Evolutionary conservation across 1,140 invertebrate genomes (phyloP), one percentile per base, ranked within the genome.

Genomic region (Stegodyphus dumicola): DNA sequence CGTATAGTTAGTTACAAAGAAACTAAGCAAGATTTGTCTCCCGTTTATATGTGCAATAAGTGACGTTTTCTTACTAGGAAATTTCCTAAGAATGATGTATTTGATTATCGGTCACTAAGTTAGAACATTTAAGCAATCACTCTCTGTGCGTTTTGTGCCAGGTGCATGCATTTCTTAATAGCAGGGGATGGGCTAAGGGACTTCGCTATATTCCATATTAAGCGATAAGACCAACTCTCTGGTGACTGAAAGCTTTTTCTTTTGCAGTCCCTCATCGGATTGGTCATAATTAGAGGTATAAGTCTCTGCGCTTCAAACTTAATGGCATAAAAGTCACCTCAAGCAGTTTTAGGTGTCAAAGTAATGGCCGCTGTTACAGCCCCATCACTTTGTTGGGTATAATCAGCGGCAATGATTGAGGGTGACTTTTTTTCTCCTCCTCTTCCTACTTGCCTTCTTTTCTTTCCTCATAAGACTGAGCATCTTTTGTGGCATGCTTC

Each of bases 301-400:
- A 65, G 80, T 83, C 71, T 53, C n/a, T 83, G 64, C 60, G 80
- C 80, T 75, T 83, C 56, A 65, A 67, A 53, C 56, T 15, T 83
- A 75, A 83, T 75, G 60, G 80, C 56, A 67, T 73, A 83, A 77
- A 51, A 65, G 51, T 73, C 69, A 56, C 71, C 71, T 52, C 11
- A 11, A 71, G 77, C 77, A 56, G 17, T 80, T 64, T 71, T 15
- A 83, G n/a, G 80, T 83, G 80, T 83, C 80, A 83, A 83, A 75
- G 48, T 83, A 75, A 83, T 83, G 60, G 71, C 49, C 48, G 17
- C 33, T 5, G 80, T 83, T 75, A 52, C 80, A 75, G 70, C 80
- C 80, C 80, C 71, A 83, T 75, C 80, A 17, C 80, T 83, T 83
- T 83, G 71, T 54, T 7, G 73, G 77, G 7, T 64, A 7, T 83